phyloP scores from a whole-genome alignment of 2,888 invertebrate genomes.

The Limnephilus lunatus region DNA sequence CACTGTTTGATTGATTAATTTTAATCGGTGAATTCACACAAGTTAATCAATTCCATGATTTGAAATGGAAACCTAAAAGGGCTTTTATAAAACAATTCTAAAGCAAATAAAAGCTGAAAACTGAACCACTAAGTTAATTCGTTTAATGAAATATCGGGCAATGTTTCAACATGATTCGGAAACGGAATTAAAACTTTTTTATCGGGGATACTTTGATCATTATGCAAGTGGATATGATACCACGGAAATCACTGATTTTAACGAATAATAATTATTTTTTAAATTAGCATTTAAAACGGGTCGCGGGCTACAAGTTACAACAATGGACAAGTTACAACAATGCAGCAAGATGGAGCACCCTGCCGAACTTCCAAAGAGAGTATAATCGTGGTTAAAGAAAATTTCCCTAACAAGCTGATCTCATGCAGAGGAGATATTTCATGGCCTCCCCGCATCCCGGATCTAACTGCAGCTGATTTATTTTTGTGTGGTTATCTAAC shows the following conservation, averaged over 20 bases:
- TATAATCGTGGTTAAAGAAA: no score
- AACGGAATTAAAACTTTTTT: neutral
- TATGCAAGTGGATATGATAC: neutral
- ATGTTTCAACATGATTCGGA: neutral
- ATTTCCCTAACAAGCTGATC: no score
- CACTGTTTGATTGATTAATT: neutral
- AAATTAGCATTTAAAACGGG: no score
- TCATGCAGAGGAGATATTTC: no score
- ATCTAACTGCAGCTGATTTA: no score
- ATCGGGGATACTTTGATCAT: neutral
- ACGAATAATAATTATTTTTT: no score
- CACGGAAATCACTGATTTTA: neutral
- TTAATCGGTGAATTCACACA: neutral
- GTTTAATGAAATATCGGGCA: neutral
- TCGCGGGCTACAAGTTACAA: no score
- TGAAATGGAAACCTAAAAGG: neutral
- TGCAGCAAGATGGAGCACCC: no score
- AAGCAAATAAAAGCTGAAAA: neutral
- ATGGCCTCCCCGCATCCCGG: no score
- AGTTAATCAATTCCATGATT: neutral
- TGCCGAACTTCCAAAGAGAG: no score
- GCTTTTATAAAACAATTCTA: neutral
- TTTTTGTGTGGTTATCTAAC: no score
- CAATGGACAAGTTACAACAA: no score
- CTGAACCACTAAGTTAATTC: neutral